Evolutionary conservation across 2,797 vertebrate genomes (phyloP).

Genomic region (Sphenodon punctatus): DNA sequence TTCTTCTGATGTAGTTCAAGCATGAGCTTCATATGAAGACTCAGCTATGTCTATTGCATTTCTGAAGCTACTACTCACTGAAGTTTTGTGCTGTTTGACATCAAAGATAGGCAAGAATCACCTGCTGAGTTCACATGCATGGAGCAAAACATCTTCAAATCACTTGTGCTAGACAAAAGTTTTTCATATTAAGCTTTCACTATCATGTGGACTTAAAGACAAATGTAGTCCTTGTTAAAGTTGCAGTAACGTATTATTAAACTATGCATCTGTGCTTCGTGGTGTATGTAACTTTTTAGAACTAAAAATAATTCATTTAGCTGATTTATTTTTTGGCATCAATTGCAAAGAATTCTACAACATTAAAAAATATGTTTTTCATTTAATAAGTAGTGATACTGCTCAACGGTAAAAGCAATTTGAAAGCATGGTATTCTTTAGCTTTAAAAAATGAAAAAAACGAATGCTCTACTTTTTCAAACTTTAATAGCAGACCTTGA

Average conservation of each 20-base stretch:
- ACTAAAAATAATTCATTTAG: slow-evolving; percentile 44
- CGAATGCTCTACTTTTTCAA: slow-evolving; percentile 56
- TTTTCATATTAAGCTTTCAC: slow-evolving; percentile 92
- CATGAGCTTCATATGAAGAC: slow-evolving; percentile 88
- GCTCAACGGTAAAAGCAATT: slow-evolving; percentile 67
- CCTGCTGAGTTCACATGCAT: slow-evolving; percentile 96
- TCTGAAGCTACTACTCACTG: slow-evolving; percentile 96
- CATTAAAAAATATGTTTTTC: slow-evolving; percentile 59
- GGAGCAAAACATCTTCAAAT: slow-evolving; percentile 99
- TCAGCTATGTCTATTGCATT: slow-evolving; percentile 93
- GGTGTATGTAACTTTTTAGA: slow-evolving; percentile 67
- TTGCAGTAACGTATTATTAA: slow-evolving; percentile 81
- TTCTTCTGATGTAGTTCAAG: slow-evolving; percentile 97
- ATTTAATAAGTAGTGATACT: slow-evolving; percentile 64
- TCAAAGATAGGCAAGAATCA: slow-evolving; percentile 93
- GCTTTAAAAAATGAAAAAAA: slow-evolving; percentile 60
- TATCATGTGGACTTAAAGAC: slow-evolving; percentile 87
- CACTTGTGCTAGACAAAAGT: slow-evolving; percentile 98
- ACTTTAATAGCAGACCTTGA: slow-evolving; percentile 65
- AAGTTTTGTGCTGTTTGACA: slow-evolving; percentile 97
- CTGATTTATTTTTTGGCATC: slow-evolving; percentile 52
- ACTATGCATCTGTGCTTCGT: slow-evolving; percentile 61
- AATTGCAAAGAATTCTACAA: slow-evolving; percentile 45
- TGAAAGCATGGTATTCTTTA: slow-evolving; percentile 42
- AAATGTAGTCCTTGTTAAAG: slow-evolving; percentile 86